These are phyloP conservation scores for Neomonachus schauinslandi DNA, from an alignment of 2,113 vertebrate species.

Conservation along the genomic window DNA sequence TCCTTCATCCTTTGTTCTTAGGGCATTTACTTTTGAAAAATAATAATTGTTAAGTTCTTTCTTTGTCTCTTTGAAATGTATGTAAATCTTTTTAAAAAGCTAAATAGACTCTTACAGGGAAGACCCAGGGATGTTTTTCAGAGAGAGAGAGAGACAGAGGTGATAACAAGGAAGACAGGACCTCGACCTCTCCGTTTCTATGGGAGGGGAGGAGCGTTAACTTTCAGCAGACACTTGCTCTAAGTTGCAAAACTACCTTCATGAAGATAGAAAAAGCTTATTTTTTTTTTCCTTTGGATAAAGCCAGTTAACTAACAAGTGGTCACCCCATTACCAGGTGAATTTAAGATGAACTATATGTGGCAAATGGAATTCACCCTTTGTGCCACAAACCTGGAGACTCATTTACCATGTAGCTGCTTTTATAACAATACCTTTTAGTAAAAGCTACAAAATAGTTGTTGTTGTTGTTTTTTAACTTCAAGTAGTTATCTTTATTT, in stretches of 20 bases:
- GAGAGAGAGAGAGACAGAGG: neutral
- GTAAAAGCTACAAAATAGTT: neutral
- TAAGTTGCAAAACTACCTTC: neutral
- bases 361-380: neutral
- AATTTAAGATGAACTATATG: neutral
- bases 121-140: neutral
- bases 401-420: neutral
- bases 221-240: neutral
- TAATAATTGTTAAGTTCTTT: neutral
- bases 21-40: neutral
- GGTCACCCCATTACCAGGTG: neutral
- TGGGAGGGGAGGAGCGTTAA: neutral
- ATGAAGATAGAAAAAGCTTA: neutral
- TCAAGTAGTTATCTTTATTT: neutral
- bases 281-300: neutral
- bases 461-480: neutral
- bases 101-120: neutral
- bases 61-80: neutral
- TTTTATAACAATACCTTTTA: neutral
- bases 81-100: neutral
- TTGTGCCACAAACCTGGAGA: neutral
- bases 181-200: neutral
- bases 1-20: neutral
- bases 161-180: neutral
- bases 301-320: neutral